Percentiles rank a stretch among this genome's conserved stretches.
Conservation (phyloP, 2,888 invertebrate species). For the Torymus auratus region DNA sequence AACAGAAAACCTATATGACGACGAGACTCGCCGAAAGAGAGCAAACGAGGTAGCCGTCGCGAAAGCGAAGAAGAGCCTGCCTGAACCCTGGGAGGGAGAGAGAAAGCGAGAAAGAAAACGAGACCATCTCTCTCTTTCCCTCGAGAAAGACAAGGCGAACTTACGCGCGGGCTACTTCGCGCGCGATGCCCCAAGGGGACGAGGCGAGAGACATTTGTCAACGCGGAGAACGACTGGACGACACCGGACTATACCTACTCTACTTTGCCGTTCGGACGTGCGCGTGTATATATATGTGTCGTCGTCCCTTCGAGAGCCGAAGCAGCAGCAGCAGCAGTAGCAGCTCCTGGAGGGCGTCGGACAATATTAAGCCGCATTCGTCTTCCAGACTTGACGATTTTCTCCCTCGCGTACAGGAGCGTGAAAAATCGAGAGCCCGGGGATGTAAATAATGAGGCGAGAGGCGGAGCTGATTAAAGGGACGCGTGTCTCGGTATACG, state of each 20-base stretch:
- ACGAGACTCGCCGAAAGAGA: no score
- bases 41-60: no score
- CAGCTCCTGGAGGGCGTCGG: conserved; percentile 54
- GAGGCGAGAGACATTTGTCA: conserved; percentile 75
- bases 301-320: conserved; percentile 65
- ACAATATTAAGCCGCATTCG: conserved; percentile 74
- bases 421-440: conserved; percentile 45
- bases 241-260: no score
- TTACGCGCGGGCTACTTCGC: no score
- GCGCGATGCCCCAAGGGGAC: conserved; percentile 53
- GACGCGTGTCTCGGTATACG: background rate
- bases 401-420: conserved; percentile 12
- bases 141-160: no score
- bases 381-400: conserved; percentile 66
- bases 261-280: conserved; percentile 1
- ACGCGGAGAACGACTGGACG: conserved; percentile 73
- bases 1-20: no score
- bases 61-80: no score
- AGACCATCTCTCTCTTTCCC: no score
- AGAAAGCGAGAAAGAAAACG: conserved; percentile 40
- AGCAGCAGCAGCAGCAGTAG: no score
- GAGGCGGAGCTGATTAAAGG: conserved; percentile 6
- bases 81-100: background rate
- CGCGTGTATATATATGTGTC: conserved; percentile 64
- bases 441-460: conserved; percentile 34